Evolutionary conservation across 2,113 vertebrate genomes (phyloP), one percentile per base, ranked within the genome.

Genomic region (Nycticebus coucang): DNA sequence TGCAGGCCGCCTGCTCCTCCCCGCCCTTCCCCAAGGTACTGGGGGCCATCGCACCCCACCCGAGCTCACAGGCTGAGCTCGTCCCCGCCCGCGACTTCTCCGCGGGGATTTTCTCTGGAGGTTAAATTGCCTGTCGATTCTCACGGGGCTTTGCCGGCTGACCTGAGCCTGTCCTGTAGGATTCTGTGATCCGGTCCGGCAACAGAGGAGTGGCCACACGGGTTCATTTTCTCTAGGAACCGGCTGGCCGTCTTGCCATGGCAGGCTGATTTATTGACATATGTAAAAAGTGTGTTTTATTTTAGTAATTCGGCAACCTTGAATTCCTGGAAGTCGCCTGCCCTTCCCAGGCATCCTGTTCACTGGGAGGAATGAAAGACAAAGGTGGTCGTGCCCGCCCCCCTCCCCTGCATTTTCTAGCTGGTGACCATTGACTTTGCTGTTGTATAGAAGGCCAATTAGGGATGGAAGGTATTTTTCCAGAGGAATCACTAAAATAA

Each of bases 161-260:
- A 95, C 93, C 90, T 12, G 62, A 74, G 96, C 72, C 90, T 28
- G 1, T 0, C 22, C 91, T 79, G 83, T 13, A 12, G 24, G 28
- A 68, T 94, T 97, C 85, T 78, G 88, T 59, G 92, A 87, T 88
- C 82, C n/a, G 82, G 45, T 53, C 50, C 81, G 0, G 96, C 93
- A 74, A 21, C 1, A 0, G 87, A 83, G 81, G 85, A 88, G 59
- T n/a, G 62, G 74, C 68, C 50, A 66, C 91, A 62, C 83, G 78
- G 83, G 94, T 95, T 95, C 87, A 95, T 95, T 83, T n/a, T 22
- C 18, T 85, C 79, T 88, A 13, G 60, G 24, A 66, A 69, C 33
- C 33, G 35, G 41, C 93, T 50, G 35, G 72, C 72, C n/a, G 6
- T 24, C 91, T 66, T 78, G 79, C 87, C 89, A 18, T 22, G 75